These are phyloP conservation scores for Scaptomyza graminum DNA, from an alignment of 1,140 invertebrate species.

Conservation along the genomic window DNA sequence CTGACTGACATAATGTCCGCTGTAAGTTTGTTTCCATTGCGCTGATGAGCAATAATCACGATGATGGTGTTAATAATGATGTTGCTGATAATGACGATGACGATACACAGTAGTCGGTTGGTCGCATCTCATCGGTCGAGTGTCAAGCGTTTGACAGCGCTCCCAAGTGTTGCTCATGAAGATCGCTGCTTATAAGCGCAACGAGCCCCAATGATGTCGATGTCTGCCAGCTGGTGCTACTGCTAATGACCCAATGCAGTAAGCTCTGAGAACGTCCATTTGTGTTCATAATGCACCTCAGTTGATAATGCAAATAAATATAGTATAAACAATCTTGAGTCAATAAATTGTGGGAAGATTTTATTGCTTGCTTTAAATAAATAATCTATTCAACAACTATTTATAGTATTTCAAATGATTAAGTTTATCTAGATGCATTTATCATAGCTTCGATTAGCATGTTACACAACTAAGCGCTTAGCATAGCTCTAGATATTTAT, in stretches of 20 bases:
- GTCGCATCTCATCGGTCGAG: no score
- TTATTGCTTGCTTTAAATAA: not conserved
- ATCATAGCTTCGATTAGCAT: no score
- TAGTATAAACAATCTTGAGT: no score
- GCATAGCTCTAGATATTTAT: no score
- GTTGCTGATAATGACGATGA: slow-evolving; percentile 29
- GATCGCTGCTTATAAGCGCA: slow-evolving; percentile 16
- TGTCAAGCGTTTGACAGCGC: slow-evolving; percentile 55
- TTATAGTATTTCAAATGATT: no score
- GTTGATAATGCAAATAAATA: no score
- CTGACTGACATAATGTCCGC: slow-evolving; percentile 78
- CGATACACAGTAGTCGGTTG: slow-evolving; percentile 16
- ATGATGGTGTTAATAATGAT: slow-evolving; percentile 18
- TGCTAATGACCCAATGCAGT: slow-evolving; percentile 39
- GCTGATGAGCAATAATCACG: slow-evolving; percentile 54
- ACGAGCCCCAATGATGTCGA: slow-evolving; percentile 1
- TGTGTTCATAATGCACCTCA: slow-evolving; percentile 7
- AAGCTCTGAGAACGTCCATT: slow-evolving; percentile 32
- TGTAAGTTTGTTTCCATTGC: slow-evolving; percentile 46
- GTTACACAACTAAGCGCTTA: not conserved
- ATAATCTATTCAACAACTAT: not conserved
- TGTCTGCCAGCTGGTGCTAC: slow-evolving; percentile 26
- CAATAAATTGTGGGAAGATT: not conserved
- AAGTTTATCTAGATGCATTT: no score
- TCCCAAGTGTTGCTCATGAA: slow-evolving; percentile 38